Evolutionary conservation across 1,140 invertebrate species (phyloP), one percentile per base, ranked within the genome.

Genomic region (Pseudomyrmex dendroicus): DNA sequence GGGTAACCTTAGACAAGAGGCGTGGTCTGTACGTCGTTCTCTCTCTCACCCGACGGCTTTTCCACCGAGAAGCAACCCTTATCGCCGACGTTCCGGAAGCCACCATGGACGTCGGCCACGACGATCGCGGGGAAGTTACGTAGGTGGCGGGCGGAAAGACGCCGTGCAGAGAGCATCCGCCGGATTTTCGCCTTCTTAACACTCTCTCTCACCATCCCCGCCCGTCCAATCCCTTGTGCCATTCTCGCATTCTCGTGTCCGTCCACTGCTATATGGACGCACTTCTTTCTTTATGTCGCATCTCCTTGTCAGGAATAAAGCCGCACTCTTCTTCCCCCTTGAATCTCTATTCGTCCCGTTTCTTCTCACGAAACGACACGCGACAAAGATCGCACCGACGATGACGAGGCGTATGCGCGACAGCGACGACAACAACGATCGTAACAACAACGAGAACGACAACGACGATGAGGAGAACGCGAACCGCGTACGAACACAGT

Each of bases 1-100:
- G 91, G 89, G 91, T 91, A 91, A 93, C 94, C 93, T 94, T 94
- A 94, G 93, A 94, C 91, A 92, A 93, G 93, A 94, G 94, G 94
- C 93, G 94, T 94, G 94, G 94, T 91, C 90, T 89, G 83, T 84
- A 86, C 85, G 78, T 87, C 76, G 84, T 89, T 86, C 88, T 89
- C 88, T 86, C 83, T 88, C 85, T 89, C 88, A 89, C 83, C 89
- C 85, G 82, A 59, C 80, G 83, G 80, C 66, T 83, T 35, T 80
- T 89, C 88, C 88, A 87, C 85, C 78, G 88, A 88, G 87, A 89
- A 88, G 84, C 87, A 88, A 88, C 87, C 87, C 87, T 89, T 89
- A 89, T 88, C 84, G 84, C 68, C 86, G 77, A 78, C 77, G 70
- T 70, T 52, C 54, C 80, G 84, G 84, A 82, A 54, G 82, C 87